Conservation (phyloP, 2,113 vertebrate species). For the Trachemys scripta region DNA sequence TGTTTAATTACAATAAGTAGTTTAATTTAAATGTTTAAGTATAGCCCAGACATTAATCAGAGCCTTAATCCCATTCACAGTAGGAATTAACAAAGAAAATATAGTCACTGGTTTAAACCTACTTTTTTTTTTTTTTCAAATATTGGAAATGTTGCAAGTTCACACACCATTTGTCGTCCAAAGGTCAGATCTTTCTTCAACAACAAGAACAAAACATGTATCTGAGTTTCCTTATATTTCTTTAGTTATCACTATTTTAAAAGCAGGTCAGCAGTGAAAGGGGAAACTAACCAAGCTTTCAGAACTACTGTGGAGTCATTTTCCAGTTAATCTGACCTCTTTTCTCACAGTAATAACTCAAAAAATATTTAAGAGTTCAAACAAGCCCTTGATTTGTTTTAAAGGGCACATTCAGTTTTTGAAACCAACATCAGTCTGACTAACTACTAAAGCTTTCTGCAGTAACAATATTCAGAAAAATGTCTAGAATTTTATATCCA, state of each 20-base stretch:
- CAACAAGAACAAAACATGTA: slow-evolving; percentile 22
- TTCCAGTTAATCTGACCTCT: slow-evolving; percentile 70
- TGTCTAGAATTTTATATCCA: neutral
- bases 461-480: slow-evolving; percentile 4
- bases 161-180: slow-evolving; percentile 27
- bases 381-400: slow-evolving; percentile 64
- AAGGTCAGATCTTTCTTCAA: slow-evolving; percentile 57
- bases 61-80: neutral
- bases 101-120: neutral
- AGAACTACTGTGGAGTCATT: slow-evolving; percentile 61
- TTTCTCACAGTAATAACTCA: slow-evolving; percentile 53
- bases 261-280: slow-evolving; percentile 64
- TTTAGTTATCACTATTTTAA: slow-evolving; percentile 45
- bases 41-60: neutral
- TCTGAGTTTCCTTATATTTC: slow-evolving; percentile 57
- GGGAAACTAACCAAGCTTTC: slow-evolving; percentile 28
- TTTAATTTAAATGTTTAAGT: neutral
- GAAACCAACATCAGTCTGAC: slow-evolving; percentile 66
- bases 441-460: slow-evolving; percentile 52
- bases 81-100: slow-evolving; percentile 39
- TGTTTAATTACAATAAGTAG: neutral
- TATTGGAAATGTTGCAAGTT: slow-evolving; percentile 40
- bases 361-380: slow-evolving; percentile 49
- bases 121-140: neutral
- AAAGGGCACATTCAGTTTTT: slow-evolving; percentile 67